A percentile compares a stretch with the other conserved stretches of the same genome.
Conservation (phyloP, 1,140 invertebrate species). For the Caerostris darwini region DNA sequence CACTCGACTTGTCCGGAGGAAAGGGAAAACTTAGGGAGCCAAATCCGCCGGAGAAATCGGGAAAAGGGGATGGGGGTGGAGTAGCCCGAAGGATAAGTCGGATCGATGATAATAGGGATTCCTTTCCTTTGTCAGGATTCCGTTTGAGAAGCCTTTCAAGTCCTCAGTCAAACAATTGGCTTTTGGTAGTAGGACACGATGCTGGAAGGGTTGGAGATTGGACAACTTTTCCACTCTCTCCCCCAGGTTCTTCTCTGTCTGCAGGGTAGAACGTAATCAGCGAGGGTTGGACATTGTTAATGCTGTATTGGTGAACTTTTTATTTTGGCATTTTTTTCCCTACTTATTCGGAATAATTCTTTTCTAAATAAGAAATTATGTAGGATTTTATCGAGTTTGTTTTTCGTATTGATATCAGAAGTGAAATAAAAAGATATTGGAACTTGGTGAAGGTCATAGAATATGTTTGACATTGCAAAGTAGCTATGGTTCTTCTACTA, state of each 20-base stretch:
- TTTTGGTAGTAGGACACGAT: neutral
- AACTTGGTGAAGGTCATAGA: no score
- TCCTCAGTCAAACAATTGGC: conserved; percentile 30
- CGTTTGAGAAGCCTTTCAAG: conserved; percentile 20
- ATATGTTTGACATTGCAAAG: no score
- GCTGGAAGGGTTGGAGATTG: neutral
- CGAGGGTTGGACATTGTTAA: neutral
- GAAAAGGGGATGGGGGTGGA: neutral
- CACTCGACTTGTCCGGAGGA: neutral
- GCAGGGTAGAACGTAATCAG: neutral
- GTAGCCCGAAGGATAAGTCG: neutral
- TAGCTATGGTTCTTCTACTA: no score
- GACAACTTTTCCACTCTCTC: neutral
- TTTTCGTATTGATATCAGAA: no score
- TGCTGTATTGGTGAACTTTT: neutral
- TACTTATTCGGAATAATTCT: no score
- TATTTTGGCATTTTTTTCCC: no score
- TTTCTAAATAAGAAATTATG: no score
- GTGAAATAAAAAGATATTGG: no score
- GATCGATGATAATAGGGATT: conserved; percentile 42
- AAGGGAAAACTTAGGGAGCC: conserved; percentile 19
- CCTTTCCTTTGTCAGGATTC: conserved; percentile 35
- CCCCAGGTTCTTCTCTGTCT: neutral
- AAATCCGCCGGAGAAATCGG: neutral
- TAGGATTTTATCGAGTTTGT: no score